Evolutionary conservation across 2,888 invertebrate genomes (phyloP).

Genomic region (Argyresthia albistria): DNA sequence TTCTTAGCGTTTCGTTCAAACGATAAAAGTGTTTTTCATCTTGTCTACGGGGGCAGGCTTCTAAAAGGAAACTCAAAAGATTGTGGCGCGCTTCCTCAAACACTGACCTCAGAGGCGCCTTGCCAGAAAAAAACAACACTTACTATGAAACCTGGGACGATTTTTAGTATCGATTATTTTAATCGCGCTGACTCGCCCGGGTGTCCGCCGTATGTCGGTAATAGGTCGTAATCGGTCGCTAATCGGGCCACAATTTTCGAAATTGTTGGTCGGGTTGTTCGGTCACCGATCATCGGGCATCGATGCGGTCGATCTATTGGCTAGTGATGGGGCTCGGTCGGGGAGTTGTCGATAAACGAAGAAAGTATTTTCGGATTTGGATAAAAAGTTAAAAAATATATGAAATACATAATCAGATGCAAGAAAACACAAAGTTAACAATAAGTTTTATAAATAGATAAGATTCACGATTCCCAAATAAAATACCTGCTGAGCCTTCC

Average conservation of each 20-base stretch:
- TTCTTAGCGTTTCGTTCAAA: too few species aligned
- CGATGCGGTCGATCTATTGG: conserved; percentile 37
- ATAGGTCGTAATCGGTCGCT: conserved; percentile 67
- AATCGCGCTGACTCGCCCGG: conserved; percentile 54
- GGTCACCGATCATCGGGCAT: conserved; percentile 39
- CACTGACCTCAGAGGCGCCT: conserved; percentile 6
- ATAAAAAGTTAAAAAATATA: background rate
- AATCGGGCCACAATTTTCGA: conserved; percentile 70
- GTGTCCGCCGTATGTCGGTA: conserved; percentile 63
- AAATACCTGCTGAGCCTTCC: background rate
- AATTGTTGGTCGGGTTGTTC: conserved; percentile 66
- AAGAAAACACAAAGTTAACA: background rate
- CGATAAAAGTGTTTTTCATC: too few species aligned
- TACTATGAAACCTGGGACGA: conserved; percentile 42
- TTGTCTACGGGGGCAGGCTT: too few species aligned
- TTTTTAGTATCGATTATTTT: conserved; percentile 70
- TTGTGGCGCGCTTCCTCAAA: background rate
- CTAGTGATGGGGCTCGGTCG: conserved; percentile 21
- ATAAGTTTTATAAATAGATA: background rate
- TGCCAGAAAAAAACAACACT: conserved; percentile 39
- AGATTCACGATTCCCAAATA: too few species aligned
- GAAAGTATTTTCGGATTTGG: conserved; percentile 9
- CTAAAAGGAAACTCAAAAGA: too few species aligned
- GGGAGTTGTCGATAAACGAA: conserved; percentile 27
- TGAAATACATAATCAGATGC: background rate